phyloP scores from a whole-genome alignment of 2,113 vertebrate genomes.

The Brachirus orientalis region DNA sequence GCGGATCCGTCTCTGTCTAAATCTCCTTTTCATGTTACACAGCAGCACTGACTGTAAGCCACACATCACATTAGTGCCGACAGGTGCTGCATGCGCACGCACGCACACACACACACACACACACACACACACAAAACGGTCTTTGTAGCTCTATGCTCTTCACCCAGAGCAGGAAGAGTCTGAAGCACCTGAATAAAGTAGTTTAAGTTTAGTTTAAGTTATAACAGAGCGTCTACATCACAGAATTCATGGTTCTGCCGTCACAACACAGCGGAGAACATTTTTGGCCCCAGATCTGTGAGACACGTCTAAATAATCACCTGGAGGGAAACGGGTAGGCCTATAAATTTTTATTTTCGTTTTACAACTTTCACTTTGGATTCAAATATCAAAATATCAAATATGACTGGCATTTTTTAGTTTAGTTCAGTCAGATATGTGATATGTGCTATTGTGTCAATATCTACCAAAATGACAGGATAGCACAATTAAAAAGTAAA shows the following conservation, averaged over 20 bases:
- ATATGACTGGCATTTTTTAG: not conserved
- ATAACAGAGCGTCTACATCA: not conserved
- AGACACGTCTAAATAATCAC: not conserved
- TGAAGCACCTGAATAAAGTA: constrained; percentile 29
- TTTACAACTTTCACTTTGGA: not conserved
- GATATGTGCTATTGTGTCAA: too few relatives aligned
- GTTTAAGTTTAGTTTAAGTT: too few relatives aligned
- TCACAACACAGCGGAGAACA: constrained; percentile 43
- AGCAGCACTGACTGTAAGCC: constrained; percentile 42
- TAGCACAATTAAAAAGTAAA: too few relatives aligned
- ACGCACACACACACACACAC: constrained; percentile 17
- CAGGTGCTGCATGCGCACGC: constrained; percentile 46
- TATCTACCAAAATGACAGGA: too few relatives aligned
- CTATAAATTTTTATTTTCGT: not conserved
- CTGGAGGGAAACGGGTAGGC: not conserved
- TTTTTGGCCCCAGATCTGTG: constrained; percentile 49
- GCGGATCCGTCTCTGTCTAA: constrained; percentile 54
- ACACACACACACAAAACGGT: constrained; percentile 14
- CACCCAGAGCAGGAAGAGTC: constrained; percentile 22
- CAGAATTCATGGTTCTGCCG: constrained; percentile 29
- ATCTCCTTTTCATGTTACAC: constrained; percentile 45
- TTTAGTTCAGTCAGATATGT: not conserved
- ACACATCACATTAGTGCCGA: constrained; percentile 50
- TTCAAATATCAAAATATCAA: too few relatives aligned
- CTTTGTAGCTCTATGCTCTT: constrained; percentile 25